These are phyloP conservation scores for Sebastes miniatus DNA, from an alignment of 2,797 vertebrate species.

Conservation along the genomic window DNA sequence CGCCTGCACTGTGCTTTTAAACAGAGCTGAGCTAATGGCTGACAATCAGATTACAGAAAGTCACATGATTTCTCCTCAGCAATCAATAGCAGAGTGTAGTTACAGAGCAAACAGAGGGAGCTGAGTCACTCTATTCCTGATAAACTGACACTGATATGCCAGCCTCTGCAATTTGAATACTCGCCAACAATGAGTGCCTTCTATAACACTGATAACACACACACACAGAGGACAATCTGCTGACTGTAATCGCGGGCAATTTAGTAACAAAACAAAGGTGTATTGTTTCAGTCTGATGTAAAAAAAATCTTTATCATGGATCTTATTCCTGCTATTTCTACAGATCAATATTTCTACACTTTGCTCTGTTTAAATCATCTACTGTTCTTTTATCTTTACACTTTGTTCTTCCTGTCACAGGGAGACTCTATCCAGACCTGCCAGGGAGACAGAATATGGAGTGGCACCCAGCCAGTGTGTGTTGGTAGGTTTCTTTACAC, in stretches of 20 bases:
- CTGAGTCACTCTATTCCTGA: slow-evolving; percentile 49
- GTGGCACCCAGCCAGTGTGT: slow-evolving; percentile 85
- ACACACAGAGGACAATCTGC: background rate
- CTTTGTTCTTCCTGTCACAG: slow-evolving; percentile 66
- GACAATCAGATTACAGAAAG: slow-evolving; percentile 42
- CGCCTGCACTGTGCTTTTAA: background rate
- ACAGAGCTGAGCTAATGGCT: background rate
- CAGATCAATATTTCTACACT: background rate
- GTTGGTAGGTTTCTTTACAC: slow-evolving; percentile 82
- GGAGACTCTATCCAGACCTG: slow-evolving; percentile 87
- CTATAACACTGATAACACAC: background rate
- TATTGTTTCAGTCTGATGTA: background rate
- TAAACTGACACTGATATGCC: background rate
- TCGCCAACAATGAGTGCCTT: background rate
- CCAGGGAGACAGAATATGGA: slow-evolving; percentile 89
- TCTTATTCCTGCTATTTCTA: background rate
- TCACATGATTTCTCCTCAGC: slow-evolving; percentile 53
- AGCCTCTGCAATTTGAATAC: background rate
- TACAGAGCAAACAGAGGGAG: slow-evolving; percentile 8
- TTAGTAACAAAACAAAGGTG: background rate
- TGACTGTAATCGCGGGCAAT: background rate
- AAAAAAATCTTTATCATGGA: background rate
- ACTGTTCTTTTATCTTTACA: background rate
- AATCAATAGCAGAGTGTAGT: background rate
- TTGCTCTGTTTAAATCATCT: background rate